These are phyloP conservation scores for Dendrolimus houi DNA, from an alignment of 2,888 invertebrate genomes.

Conservation along the genomic window DNA sequence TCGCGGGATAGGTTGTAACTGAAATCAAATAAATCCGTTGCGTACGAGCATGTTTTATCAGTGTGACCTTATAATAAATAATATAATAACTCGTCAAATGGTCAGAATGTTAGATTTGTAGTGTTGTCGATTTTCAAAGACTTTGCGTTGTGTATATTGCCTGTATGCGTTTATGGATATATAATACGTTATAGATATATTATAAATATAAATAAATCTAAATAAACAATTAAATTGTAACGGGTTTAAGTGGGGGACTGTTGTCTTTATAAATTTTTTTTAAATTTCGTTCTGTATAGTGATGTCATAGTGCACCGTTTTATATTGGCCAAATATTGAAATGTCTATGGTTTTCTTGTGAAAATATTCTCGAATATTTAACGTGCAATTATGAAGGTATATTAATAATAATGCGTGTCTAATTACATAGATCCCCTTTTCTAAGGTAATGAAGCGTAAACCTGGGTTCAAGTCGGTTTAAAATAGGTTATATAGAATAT, in stretches of 20 bases:
- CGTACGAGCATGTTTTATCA: background rate
- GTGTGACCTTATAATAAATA: background rate
- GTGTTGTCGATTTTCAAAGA: slow-evolving; percentile 33
- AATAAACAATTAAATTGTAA: background rate
- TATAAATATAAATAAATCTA: slow-evolving; percentile 7
- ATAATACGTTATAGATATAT: slow-evolving; percentile 48
- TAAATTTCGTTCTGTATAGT: slow-evolving; percentile 7
- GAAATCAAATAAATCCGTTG: background rate
- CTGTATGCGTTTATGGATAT: slow-evolving; percentile 45
- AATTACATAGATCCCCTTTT: background rate
- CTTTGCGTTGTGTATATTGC: slow-evolving; percentile 48
- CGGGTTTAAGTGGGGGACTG: slow-evolving; percentile 33
- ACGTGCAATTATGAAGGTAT: background rate
- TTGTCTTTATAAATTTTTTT: slow-evolving; percentile 20
- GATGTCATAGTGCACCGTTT: slow-evolving; percentile 1
- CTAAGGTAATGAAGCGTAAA: too few species aligned
- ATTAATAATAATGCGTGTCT: background rate
- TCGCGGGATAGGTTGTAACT: too few species aligned
- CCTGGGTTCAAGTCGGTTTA: too few species aligned
- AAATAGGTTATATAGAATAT: too few species aligned
- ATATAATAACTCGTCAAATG: background rate
- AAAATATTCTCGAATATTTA: background rate
- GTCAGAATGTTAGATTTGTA: slow-evolving; percentile 27
- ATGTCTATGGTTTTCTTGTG: slow-evolving; percentile 12
- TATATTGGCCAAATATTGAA: background rate